phyloP scores from a whole-genome alignment of 1,140 invertebrate genomes.

The Anastatus disparis region DNA sequence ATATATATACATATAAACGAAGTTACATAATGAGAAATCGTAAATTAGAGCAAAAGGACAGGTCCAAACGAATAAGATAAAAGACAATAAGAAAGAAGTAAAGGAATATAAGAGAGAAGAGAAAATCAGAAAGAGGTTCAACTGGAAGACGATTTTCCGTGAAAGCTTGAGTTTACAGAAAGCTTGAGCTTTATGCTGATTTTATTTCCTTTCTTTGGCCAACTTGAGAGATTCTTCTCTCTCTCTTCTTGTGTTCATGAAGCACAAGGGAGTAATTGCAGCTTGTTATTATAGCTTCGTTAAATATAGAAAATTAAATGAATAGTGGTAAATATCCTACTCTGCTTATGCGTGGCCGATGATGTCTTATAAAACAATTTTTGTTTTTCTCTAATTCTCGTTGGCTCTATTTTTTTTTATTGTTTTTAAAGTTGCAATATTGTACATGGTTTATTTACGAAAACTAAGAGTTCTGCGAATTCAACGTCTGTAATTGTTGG shows the following conservation, averaged over 20 bases:
- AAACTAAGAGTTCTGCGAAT: too few relatives aligned
- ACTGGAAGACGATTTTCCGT: too few relatives aligned
- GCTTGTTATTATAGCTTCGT: background rate
- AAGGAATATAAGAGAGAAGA: background rate
- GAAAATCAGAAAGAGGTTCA: background rate
- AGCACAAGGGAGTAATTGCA: background rate
- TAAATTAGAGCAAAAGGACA: slow-evolving; percentile 22
- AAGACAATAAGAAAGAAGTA: background rate
- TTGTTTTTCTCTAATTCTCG: background rate
- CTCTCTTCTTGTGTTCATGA: background rate
- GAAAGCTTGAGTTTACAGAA: too few relatives aligned
- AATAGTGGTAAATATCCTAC: too few relatives aligned
- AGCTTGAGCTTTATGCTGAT: slow-evolving; percentile 54
- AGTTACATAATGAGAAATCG: slow-evolving; percentile 15
- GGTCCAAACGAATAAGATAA: background rate
- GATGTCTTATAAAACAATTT: background rate
- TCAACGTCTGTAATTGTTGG: slow-evolving; percentile 14
- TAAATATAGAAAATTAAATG: slow-evolving; percentile 3
- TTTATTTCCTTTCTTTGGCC: slow-evolving; percentile 55
- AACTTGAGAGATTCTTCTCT: slow-evolving; percentile 43
- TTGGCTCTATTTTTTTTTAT: too few relatives aligned
- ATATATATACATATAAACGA: slow-evolving; percentile 7
- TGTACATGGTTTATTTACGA: too few relatives aligned
- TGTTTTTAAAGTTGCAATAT: too few relatives aligned
- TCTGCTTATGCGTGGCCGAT: too few relatives aligned